Conservation (phyloP, 2,113 vertebrate genomes). For the Charina bottae region DNA sequence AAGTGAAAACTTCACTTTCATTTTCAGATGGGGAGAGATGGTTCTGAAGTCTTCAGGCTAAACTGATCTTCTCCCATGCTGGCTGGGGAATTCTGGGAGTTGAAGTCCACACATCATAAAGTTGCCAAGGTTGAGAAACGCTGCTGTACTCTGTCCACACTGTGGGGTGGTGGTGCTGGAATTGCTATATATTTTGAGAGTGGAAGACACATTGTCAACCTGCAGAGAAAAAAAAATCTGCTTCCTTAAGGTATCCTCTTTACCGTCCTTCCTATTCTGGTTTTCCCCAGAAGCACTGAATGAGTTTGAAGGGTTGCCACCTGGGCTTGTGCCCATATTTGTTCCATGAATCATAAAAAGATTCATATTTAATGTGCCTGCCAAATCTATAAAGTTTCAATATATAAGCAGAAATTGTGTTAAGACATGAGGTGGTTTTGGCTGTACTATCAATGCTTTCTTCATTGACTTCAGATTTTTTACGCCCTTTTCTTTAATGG, state of each 20-base stretch:
- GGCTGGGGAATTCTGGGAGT: no score
- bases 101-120: no score
- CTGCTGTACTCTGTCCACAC: background rate
- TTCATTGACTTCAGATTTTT: background rate
- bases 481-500: conserved; percentile 1
- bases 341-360: background rate
- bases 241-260: background rate
- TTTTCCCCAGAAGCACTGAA: background rate
- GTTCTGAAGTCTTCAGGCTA: background rate
- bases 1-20: background rate
- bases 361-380: conserved; percentile 13
- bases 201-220: background rate
- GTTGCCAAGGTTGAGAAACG: no score
- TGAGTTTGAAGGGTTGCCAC: background rate
- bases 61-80: background rate
- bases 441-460: background rate
- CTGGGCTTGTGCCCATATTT: background rate
- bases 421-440: background rate
- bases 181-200: background rate
- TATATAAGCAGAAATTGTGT: conserved; percentile 11
- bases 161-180: background rate
- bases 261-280: background rate
- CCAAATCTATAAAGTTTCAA: background rate
- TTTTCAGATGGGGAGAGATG: background rate
- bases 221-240: no score